Base-by-base conservation (phyloP, 92 coral and sea anemone genomes). In the Nematostella vectensis region DNA sequence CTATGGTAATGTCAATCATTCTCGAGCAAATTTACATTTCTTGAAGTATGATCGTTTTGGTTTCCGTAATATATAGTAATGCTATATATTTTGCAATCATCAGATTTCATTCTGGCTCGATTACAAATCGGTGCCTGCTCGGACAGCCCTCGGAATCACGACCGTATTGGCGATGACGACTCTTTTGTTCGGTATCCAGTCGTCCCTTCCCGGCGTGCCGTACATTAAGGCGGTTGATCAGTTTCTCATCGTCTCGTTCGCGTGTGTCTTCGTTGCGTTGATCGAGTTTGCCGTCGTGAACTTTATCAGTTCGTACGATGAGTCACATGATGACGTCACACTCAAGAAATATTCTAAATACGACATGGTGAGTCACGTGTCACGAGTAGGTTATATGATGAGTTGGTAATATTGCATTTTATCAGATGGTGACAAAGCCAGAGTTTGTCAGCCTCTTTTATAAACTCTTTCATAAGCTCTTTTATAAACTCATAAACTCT, bases 131-230 rank as follows among this genome's bases (percentile, higher is more conserved):
- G 76, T 77, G 33, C 84, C 84, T 22, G 84, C 84, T 25, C 70
- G 84, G 30, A 74, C 77, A 22, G 84, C 84, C n/a, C 72, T 77
- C 31, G 84, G 84, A 18, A 77, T 77, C n/a, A 77, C 84, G 19
- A 77, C 84, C 22, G 84, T 77, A 40, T 68, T 77, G 27, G 79
- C 84, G 31, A 72, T 71, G 79, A 72, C 84, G 45, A 77, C 84
- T 16, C 64, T 77, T 25, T 53, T 77, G 77, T 71, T 72, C 60
- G 84, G 79, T 15, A 64, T 72, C 44, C 79, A 71, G 70, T 71
- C 79, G 25, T 67, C 84, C 2, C 48, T 71, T 20, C 84, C 84
- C 0, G 69, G 77, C 36, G 84, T 77, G 18, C 84, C 84, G 9
- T 77, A 77, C 59, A 77, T 77, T 57, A 77, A 77, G 11, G 84